A percentile compares a stretch with the other conserved stretches of the same genome.
These are phyloP conservation scores for Bradynema listronoti DNA, from an alignment of 1,140 invertebrate genomes.

Conservation along the genomic window DNA sequence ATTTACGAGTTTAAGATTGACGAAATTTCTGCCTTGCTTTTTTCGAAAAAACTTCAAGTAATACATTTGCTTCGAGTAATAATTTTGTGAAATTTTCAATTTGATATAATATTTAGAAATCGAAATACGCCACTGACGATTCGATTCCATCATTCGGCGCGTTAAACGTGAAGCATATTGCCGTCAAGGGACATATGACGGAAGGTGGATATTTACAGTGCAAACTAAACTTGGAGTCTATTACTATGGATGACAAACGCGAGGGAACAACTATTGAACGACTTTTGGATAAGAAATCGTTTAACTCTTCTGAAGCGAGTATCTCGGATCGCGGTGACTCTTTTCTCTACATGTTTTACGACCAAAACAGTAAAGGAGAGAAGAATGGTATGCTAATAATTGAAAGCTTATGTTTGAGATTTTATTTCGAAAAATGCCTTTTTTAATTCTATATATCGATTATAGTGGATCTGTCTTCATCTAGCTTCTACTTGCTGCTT, in stretches of 20 bases:
- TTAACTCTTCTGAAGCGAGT: slow-evolving; percentile 13
- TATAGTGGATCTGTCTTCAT: slow-evolving; percentile 45
- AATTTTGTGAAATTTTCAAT: too few species aligned
- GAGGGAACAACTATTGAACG: slow-evolving; percentile 39
- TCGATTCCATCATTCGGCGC: slow-evolving; percentile 7
- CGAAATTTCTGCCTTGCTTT: slow-evolving; percentile 28
- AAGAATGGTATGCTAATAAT: slow-evolving; percentile 32
- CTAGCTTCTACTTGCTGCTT: slow-evolving; percentile 51
- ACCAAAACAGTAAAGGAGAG: slow-evolving; percentile 31
- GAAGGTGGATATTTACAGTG: slow-evolving; percentile 44
- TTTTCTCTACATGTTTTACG: slow-evolving; percentile 29
- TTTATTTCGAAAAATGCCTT: too few species aligned
- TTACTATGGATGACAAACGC: slow-evolving; percentile 56
- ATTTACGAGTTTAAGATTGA: slow-evolving; percentile 47
- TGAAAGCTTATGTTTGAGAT: too few species aligned
- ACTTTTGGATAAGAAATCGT: slow-evolving; percentile 50
- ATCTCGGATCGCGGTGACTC: too few species aligned
- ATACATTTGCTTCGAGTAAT: background rate
- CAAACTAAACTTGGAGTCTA: slow-evolving; percentile 37
- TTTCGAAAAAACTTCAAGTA: slow-evolving; percentile 1
- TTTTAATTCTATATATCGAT: too few species aligned
- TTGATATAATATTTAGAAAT: too few species aligned
- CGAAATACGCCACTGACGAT: slow-evolving; percentile 12
- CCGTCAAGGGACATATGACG: slow-evolving; percentile 43
- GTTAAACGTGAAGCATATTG: slow-evolving; percentile 39